Conservation (phyloP, 2,888 invertebrate species). For the Dasysyrphus tricinctus region DNA sequence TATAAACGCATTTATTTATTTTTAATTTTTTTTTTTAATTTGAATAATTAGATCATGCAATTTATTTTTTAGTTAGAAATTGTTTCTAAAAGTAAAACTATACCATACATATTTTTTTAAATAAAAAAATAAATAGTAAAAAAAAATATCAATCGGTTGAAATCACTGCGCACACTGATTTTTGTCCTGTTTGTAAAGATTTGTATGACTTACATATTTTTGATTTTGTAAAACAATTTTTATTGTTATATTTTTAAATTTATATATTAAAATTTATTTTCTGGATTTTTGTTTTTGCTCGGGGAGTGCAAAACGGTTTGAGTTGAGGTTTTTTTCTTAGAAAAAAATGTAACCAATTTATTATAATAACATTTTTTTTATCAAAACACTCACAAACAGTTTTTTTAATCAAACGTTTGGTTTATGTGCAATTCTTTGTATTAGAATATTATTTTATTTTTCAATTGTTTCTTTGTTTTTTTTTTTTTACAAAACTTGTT, state of each 20-base stretch:
- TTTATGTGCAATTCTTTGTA: constrained; percentile 67
- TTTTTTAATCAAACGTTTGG: constrained; percentile 60
- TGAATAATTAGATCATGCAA: constrained; percentile 43
- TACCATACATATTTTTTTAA: constrained; percentile 22
- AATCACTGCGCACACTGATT: constrained; percentile 77
- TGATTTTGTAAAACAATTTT: constrained; percentile 25
- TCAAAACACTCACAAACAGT: constrained; percentile 66
- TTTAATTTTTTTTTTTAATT: background rate
- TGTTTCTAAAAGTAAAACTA: constrained; percentile 13
- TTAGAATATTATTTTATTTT: constrained; percentile 47
- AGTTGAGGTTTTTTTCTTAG: constrained; percentile 43
- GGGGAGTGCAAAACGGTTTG: constrained; percentile 68
- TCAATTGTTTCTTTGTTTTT: constrained; percentile 14
- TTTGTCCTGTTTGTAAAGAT: constrained; percentile 77
- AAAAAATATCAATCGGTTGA: constrained; percentile 44
- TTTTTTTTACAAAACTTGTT: constrained; percentile 42
- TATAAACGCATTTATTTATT: constrained; percentile 14
- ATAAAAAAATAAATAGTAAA: constrained; percentile 42
- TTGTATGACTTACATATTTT: constrained; percentile 48
- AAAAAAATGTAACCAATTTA: constrained; percentile 49
- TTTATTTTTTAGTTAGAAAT: constrained; percentile 45
- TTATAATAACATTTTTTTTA: constrained; percentile 46
- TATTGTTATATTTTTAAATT: constrained; percentile 23
- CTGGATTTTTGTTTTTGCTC: constrained; percentile 59
- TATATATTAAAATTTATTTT: constrained; percentile 23